Evolutionary conservation across 1,140 invertebrate genomes (phyloP), one percentile per base, ranked within the genome.

Genomic region (Schlechtendalia chinensis): DNA sequence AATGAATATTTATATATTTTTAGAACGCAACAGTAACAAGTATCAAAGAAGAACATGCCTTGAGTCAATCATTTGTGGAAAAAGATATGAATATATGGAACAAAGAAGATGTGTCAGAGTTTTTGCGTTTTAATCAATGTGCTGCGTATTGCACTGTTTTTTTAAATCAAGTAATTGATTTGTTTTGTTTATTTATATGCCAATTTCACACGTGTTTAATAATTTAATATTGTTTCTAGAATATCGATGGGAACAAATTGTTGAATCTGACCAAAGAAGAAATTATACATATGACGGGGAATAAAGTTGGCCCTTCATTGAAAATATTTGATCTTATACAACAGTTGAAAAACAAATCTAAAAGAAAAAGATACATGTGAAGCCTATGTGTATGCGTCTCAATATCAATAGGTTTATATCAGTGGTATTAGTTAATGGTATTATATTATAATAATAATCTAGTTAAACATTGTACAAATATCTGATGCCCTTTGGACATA

Each of bases 321-420:
- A 97, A 97, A 88, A 96, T 98, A 85, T 93, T 90, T 84, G 94
- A 97, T 87, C 89, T 98, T 59, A 94, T 97, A 83, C 91, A 93
- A 84, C 93, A 95, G 84, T 87, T 96, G 19, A 82, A 81, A 71
- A 81, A 63, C 84, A 93, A 93, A 79, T n/a, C 58, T 12, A 79
- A 79, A 79, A 79, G 14, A 61, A 79, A 79, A 47, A 79, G 50
- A 63, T 79, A 50, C 19, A 0, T 63, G 19, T 63, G 16, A 59
- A 54, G n/a, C n/a, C 50, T 29, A 24, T 50, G 19, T 50, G 5
- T 69, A 50, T 50, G 45, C 24, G n/a, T 14, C 8, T 24, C 17
- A n/a, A 24, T 47, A 69, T 24, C 1, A 5, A n/a, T 45, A 8
- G 32, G 8, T 39, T 39, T 39, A 39, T 39, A 39, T 39, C 32